Percentiles rank a stretch among this genome's conserved stretches.
Conservation (phyloP, 2,797 vertebrate genomes). For the Chaetophractus vellerosus region DNA sequence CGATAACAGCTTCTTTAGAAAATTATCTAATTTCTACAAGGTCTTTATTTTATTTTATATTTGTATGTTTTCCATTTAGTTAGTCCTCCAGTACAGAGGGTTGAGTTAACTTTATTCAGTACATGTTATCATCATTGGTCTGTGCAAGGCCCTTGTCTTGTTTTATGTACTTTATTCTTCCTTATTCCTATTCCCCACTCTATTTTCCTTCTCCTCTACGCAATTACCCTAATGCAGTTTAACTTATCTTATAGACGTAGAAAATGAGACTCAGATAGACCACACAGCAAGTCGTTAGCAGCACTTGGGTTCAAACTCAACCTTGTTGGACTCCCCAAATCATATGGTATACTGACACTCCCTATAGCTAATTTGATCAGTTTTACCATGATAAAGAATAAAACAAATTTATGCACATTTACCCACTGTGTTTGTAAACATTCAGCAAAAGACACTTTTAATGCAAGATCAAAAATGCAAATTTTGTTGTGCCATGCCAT, state of each 20-base stretch:
- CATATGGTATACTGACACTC: not conserved
- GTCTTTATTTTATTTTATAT: not conserved
- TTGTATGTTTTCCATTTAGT: constrained; percentile 2
- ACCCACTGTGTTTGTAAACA: not conserved
- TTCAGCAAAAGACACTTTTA: not conserved
- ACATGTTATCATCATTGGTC: not conserved
- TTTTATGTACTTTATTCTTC: not conserved
- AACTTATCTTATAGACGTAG: not conserved
- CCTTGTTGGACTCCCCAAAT: not conserved
- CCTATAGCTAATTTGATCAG: not conserved
- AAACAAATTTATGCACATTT: not conserved
- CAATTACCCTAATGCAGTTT: not conserved
- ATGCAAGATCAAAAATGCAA: not conserved
- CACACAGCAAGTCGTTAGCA: not conserved
- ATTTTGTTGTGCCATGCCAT: not conserved
- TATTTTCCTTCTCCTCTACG: not conserved
- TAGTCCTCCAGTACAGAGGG: not conserved
- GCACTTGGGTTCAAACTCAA: not conserved
- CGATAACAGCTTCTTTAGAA: not conserved
- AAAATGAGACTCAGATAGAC: not conserved
- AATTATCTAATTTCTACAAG: not conserved
- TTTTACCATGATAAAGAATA: not conserved
- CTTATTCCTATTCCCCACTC: not conserved
- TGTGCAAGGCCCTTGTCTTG: not conserved
- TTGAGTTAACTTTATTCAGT: not conserved